These are phyloP conservation scores for Drosophila austrosaltans DNA, from an alignment of 2,888 invertebrate genomes.

Conservation along the genomic window DNA sequence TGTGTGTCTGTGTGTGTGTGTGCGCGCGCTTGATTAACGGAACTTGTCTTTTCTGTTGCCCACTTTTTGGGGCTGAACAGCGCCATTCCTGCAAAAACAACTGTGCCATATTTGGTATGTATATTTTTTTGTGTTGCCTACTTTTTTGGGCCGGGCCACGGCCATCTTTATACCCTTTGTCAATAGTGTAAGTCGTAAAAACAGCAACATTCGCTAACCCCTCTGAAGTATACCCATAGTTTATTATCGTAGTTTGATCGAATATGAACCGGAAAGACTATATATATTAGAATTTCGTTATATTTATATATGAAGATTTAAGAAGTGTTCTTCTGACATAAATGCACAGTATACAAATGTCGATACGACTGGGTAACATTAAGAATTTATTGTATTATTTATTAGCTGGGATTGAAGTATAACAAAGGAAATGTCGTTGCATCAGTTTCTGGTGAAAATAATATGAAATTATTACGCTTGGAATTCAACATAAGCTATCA, in stretches of 20 bases:
- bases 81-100: conserved; percentile 11
- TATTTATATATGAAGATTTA: too few species aligned
- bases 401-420: conserved; percentile 11
- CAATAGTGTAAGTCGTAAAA: background rate
- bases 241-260: too few species aligned
- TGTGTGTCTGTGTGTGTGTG: conserved; percentile 1
- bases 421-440: conserved; percentile 4
- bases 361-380: background rate
- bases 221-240: too few species aligned
- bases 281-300: too few species aligned
- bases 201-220: too few species aligned
- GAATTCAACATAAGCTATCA: conserved; percentile 19
- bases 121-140: conserved; percentile 1
- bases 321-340: too few species aligned
- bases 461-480: conserved; percentile 5
- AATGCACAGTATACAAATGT: background rate
- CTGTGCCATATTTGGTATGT: background rate
- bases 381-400: conserved; percentile 21
- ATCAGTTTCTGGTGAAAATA: conserved; percentile 5
- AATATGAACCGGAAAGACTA: too few species aligned
- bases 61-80: conserved; percentile 28
- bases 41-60: conserved; percentile 33
- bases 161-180: background rate
- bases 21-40: conserved; percentile 50
- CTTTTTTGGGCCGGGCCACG: background rate